These are phyloP conservation scores for Bugula neritina DNA, from an alignment of 2,888 invertebrate genomes.

Conservation along the genomic window DNA sequence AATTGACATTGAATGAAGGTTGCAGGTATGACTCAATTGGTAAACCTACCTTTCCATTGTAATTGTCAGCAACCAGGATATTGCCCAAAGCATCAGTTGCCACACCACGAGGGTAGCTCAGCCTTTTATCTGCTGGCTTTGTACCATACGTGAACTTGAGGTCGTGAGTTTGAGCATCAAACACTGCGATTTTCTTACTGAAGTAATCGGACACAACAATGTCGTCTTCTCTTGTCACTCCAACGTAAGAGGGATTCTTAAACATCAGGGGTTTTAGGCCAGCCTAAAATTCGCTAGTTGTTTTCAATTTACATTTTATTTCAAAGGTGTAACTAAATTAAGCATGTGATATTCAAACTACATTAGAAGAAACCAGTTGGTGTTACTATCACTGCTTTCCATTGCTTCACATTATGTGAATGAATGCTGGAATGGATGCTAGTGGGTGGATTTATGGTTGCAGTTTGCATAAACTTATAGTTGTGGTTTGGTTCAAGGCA, in stretches of 20 bases:
- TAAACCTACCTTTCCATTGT: constrained; percentile 28
- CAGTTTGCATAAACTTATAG: no score
- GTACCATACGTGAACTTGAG: constrained; percentile 26
- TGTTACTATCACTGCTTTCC: no score
- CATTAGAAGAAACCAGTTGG: no score
- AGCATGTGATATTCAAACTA: no score
- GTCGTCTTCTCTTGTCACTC: constrained; percentile 19
- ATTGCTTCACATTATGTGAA: no score
- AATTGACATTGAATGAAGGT: no score
- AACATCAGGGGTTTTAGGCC: constrained; percentile 25
- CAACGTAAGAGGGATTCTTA: constrained; percentile 24
- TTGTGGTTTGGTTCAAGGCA: no score
- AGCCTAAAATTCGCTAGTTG: not conserved
- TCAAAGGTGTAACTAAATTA: no score
- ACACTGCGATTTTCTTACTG: constrained; percentile 21
- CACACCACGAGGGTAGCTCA: constrained; percentile 24
- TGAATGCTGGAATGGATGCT: no score
- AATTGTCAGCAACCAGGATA: constrained; percentile 25
- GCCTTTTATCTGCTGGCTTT: constrained; percentile 8
- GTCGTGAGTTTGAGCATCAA: constrained; percentile 24
- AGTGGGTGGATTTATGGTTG: no score
- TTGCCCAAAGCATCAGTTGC: not conserved
- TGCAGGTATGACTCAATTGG: no score
- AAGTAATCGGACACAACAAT: constrained; percentile 26
- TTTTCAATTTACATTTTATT: not conserved